phyloP scores from a whole-genome alignment of 1,140 invertebrate genomes.

The Tachypleus tridentatus region DNA sequence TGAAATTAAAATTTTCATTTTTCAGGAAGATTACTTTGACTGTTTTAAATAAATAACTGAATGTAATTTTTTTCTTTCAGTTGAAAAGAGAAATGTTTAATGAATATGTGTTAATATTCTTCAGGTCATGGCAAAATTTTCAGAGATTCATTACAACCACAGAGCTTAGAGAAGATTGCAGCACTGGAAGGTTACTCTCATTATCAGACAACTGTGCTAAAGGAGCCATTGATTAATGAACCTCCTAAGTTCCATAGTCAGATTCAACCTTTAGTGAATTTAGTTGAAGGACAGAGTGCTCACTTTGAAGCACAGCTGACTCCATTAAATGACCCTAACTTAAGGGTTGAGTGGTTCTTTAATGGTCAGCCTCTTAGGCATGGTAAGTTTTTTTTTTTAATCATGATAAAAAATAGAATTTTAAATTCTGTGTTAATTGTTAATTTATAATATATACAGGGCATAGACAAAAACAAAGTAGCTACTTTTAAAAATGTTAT shows the following conservation, averaged over 20 bases:
- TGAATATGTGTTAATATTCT: conserved; percentile 21
- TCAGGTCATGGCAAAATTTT: conserved; percentile 64
- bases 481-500: no score
- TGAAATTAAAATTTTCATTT: no score
- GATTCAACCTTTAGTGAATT: conserved; percentile 60
- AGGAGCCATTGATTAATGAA: conserved; percentile 42
- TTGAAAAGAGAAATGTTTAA: no score
- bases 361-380: conserved; percentile 64
- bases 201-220: conserved; percentile 46
- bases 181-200: conserved; percentile 53
- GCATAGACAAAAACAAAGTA: no score
- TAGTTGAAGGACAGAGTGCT: conserved; percentile 84
- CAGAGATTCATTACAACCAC: conserved; percentile 84
- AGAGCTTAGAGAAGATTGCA: conserved; percentile 76
- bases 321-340: conserved; percentile 80
- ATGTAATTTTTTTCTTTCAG: no score
- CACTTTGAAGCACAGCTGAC: conserved; percentile 85
- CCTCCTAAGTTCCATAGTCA: conserved; percentile 84
- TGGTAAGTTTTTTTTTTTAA: conserved; percentile 35
- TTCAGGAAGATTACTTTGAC: no score
- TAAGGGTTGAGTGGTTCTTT: conserved; percentile 89
- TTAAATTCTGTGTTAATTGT: no score
- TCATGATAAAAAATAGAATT: background rate
- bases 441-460: no score
- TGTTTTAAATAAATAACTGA: no score